Evolutionary conservation across 1,140 invertebrate species (phyloP), one percentile per base, ranked within the genome.

Genomic region (Lithobius niger): DNA sequence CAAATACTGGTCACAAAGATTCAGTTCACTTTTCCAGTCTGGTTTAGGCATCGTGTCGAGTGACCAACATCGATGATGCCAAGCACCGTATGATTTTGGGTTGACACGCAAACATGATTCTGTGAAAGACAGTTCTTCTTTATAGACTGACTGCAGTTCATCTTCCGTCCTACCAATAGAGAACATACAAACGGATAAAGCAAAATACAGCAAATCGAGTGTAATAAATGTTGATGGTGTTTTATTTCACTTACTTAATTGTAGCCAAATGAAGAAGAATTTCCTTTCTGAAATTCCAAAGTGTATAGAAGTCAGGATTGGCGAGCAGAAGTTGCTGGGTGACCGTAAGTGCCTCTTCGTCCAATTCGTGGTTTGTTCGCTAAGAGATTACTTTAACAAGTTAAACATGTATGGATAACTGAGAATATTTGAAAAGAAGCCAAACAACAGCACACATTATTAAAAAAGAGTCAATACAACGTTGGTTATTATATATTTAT

Each of bases 251-350:
- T n/a, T n/a, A n/a, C n/a, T n/a, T n/a, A n/a, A n/a, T 19, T 45
- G 16, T 19, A 19, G 43, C 6, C 22, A 45, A 45, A 19, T 52
- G 18, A 3, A 22, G 18, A 59, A 84, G 73, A 50, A 81, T 80
- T 76, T 97, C 88, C 69, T 86, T 81, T 60, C 93, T 76, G 66
- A 91, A 85, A 70, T 97, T 97, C 94, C 94, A 98, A 24, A 96
- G 71, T 4, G 91, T 92, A 64, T 82, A 83, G 61, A 95, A 82
- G 70, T 97, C 92, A 22, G 93, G 86, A 77, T 94, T 93, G 13
- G 77, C 74, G 43, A 71, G 60, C 44, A 97, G 72, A 43, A 97
- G 75, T 63, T 84, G 79, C 54, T 76, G 77, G 55, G 81, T 85
- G 6, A 91, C 65, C 49, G 73, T 66, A 40, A 96, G 72, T 50